Conservation (phyloP, 2,888 invertebrate species). For the Chloroclysta siterata region DNA sequence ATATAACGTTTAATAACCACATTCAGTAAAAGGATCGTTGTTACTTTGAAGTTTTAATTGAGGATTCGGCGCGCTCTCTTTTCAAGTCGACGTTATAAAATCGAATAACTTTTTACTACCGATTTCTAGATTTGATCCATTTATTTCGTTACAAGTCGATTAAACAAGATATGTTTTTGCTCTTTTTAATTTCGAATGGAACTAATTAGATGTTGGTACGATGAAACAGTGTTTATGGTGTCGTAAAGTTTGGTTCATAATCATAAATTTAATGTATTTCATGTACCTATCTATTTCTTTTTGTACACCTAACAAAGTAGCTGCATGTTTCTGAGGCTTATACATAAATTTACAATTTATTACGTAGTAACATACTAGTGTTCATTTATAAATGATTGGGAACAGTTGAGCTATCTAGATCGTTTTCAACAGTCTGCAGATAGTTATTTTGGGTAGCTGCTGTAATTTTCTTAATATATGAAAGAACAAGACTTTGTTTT, state of each 20-base stretch:
- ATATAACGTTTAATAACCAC: slow-evolving; percentile 56
- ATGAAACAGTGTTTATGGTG: slow-evolving; percentile 29
- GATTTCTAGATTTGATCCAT: slow-evolving; percentile 29
- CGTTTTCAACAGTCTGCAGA: too few relatives aligned
- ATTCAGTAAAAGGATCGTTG: slow-evolving; percentile 55
- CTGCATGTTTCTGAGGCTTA: neutral
- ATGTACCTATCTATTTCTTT: slow-evolving; percentile 18
- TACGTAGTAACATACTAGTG: too few relatives aligned
- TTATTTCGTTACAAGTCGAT: slow-evolving; percentile 22
- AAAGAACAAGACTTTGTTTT: too few relatives aligned
- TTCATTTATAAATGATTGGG: too few relatives aligned
- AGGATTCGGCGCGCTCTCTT: slow-evolving; percentile 68
- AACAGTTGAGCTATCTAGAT: too few relatives aligned
- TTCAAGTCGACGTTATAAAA: slow-evolving; percentile 49
- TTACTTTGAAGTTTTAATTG: slow-evolving; percentile 70
- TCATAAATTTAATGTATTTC: slow-evolving; percentile 16
- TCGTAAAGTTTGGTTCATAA: slow-evolving; percentile 27
- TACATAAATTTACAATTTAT: neutral
- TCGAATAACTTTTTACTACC: slow-evolving; percentile 49
- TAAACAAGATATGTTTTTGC: slow-evolving; percentile 24
- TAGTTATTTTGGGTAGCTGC: too few relatives aligned
- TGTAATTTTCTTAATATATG: too few relatives aligned
- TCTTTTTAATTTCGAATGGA: slow-evolving; percentile 16
- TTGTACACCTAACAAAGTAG: slow-evolving; percentile 18
- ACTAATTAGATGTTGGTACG: slow-evolving; percentile 21